A percentile compares a stretch with the other conserved stretches of the same genome.
Evolutionary conservation across 2,888 invertebrate species (phyloP).

Genomic region (Xestia sexstrigata): DNA sequence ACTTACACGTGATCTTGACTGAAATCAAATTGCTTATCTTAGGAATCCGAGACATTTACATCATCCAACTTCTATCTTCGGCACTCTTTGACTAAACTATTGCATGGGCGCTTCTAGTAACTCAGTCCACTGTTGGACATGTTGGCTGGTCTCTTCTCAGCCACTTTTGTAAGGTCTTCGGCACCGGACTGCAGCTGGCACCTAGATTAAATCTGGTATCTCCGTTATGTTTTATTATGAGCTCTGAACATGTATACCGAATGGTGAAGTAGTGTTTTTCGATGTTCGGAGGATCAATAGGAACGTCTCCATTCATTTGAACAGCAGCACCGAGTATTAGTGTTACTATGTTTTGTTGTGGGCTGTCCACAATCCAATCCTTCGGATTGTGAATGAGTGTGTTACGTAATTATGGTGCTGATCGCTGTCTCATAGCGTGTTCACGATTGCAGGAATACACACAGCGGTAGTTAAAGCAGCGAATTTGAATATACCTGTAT

Average conservation of each 20-base stretch:
- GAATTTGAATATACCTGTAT: background rate
- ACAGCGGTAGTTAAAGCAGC: rapidly evolving
- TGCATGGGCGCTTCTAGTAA: background rate
- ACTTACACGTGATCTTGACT: background rate
- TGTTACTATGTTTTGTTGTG: too few relatives aligned
- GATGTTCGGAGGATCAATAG: too few relatives aligned
- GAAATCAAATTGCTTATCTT: background rate
- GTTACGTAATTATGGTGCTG: background rate
- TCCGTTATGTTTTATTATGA: background rate
- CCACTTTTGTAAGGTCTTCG: background rate
- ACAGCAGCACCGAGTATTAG: too few relatives aligned
- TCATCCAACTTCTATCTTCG: background rate
- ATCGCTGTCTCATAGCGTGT: background rate
- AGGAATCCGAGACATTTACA: background rate
- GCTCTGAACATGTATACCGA: background rate
- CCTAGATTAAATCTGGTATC: background rate
- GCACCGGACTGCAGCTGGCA: background rate
- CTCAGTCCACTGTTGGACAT: too few relatives aligned
- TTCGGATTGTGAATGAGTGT: background rate
- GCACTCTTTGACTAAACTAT: background rate
- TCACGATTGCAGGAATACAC: constrained; percentile 9
- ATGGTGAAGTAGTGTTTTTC: too few relatives aligned
- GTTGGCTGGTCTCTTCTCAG: too few relatives aligned
- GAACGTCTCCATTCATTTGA: too few relatives aligned
- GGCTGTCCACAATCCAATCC: background rate